A percentile compares a stretch with the other conserved stretches of the same genome.
These are phyloP conservation scores for Grammomys surdaster DNA, from an alignment of 2,113 vertebrate genomes.

Conservation along the genomic window DNA sequence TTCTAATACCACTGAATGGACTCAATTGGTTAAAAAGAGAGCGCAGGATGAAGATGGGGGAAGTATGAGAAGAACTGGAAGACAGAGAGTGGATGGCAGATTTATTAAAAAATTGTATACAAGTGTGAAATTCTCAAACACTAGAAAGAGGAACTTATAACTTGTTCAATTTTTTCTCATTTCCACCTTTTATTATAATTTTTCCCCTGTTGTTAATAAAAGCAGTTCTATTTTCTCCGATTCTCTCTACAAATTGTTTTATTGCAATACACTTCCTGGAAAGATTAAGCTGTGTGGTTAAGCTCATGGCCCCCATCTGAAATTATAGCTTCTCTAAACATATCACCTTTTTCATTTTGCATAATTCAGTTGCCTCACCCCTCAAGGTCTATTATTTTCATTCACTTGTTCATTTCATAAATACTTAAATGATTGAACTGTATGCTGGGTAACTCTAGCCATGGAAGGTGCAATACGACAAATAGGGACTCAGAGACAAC, in stretches of 20 bases:
- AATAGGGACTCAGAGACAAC: background rate
- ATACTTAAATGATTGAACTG: background rate
- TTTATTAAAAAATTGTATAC: background rate
- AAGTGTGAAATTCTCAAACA: background rate
- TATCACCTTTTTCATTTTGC: background rate
- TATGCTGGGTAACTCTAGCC: background rate
- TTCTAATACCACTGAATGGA: background rate
- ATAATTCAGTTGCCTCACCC: background rate
- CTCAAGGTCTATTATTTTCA: background rate
- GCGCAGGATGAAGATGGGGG: background rate
- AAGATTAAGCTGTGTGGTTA: background rate
- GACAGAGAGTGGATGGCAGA: background rate
- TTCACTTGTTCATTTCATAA: background rate
- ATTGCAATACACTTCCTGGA: background rate
- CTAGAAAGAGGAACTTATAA: background rate
- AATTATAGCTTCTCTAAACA: conserved; percentile 31
- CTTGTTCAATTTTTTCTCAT: background rate
- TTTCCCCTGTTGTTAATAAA: conserved; percentile 3
- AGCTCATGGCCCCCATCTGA: background rate
- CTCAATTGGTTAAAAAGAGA: background rate
- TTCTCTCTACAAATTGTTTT: conserved; percentile 11
- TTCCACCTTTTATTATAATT: background rate
- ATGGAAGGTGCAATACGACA: background rate
- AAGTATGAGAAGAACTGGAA: background rate
- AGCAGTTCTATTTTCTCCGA: background rate